phyloP scores from a whole-genome alignment of 2,113 vertebrate species.

The Callaeas wilsoni region DNA sequence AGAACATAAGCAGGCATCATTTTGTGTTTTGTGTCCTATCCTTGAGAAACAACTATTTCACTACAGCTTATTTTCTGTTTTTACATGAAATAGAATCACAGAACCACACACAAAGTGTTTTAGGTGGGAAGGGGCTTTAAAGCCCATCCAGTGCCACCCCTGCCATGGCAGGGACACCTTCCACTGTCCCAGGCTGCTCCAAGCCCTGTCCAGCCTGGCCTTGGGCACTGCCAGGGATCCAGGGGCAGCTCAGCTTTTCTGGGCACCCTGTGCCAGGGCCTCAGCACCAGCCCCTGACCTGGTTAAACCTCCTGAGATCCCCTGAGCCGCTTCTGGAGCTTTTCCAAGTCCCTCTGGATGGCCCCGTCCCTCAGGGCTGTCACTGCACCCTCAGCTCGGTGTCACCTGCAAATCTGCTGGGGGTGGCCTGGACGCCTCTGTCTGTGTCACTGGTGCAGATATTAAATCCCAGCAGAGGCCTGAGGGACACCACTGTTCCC shows the following conservation, averaged over 20 bases:
- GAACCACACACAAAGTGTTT: neutral
- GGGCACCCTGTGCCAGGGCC: neutral
- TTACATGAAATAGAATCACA: neutral
- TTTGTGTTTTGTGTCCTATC: neutral
- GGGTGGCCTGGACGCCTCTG: neutral
- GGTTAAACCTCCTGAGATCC: neutral
- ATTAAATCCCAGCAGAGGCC: neutral
- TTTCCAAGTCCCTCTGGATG: neutral
- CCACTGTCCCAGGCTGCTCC: neutral
- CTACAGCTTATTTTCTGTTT: neutral
- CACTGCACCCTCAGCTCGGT: neutral
- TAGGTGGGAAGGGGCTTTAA: neutral
- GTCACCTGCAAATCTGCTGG: neutral
- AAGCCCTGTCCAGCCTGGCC: neutral
- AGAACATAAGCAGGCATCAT: neutral
- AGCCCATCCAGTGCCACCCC: accelerated
- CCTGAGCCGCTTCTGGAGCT: neutral
- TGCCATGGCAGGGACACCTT: neutral
- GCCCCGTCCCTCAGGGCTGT: neutral
- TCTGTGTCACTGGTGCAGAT: neutral
- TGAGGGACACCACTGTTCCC: neutral
- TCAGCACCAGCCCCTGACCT: neutral
- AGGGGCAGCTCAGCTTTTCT: neutral
- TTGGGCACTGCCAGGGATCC: neutral
- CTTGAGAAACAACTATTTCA: neutral